phyloP scores from a whole-genome alignment of 1,140 invertebrate genomes.

The Artemia franciscana region DNA sequence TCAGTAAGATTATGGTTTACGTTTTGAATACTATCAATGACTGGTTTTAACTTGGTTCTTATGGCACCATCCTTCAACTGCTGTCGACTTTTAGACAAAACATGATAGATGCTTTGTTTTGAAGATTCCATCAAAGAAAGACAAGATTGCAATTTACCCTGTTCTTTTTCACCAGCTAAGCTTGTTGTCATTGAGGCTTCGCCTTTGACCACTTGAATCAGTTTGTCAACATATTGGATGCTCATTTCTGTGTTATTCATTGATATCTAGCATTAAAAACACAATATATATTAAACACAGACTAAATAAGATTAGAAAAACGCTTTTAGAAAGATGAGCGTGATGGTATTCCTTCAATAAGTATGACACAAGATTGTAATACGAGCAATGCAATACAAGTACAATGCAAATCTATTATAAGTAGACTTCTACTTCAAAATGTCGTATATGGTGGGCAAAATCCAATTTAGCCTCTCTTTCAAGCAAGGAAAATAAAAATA shows the following conservation, averaged over 20 bases:
- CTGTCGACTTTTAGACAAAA: conserved; percentile 60
- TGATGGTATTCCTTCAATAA: too few relatives aligned
- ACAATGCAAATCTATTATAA: too few relatives aligned
- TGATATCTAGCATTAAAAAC: conserved; percentile 34
- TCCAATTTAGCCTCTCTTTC: too few relatives aligned
- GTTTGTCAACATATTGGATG: conserved; percentile 62
- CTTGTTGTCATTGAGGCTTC: conserved; percentile 27
- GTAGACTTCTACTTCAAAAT: too few relatives aligned
- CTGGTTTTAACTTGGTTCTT: conserved; percentile 62
- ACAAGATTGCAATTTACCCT: conserved; percentile 47
- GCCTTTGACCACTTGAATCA: conserved; percentile 20
- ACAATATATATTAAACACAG: too few relatives aligned
- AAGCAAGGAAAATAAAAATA: too few relatives aligned
- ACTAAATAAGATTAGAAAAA: too few relatives aligned
- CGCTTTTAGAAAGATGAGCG: too few relatives aligned
- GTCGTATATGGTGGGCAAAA: too few relatives aligned
- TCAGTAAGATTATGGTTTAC: conserved; percentile 57
- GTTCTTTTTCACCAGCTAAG: conserved; percentile 32
- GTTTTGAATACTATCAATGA: conserved; percentile 54
- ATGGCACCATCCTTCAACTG: conserved; percentile 56
- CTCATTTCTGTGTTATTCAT: conserved; percentile 81
- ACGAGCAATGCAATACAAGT: too few relatives aligned
- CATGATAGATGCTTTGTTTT: conserved; percentile 42
- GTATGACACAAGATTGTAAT: too few relatives aligned
- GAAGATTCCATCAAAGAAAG: conserved; percentile 47